These are phyloP conservation scores for Prinia subflava DNA, from an alignment of 2,113 vertebrate genomes.

Conservation along the genomic window DNA sequence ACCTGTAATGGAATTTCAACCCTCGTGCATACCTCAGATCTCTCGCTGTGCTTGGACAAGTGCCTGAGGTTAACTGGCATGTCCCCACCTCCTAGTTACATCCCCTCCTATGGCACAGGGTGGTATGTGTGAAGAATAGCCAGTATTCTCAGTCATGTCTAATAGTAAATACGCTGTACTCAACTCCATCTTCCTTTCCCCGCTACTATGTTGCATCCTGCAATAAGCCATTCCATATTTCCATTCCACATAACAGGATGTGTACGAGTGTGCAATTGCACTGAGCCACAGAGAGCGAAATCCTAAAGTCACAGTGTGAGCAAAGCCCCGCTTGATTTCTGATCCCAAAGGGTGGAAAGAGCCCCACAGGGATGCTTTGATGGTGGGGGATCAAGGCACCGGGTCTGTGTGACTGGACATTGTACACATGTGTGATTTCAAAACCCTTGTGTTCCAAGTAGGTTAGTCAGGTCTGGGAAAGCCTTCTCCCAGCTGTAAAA, in stretches of 20 bases:
- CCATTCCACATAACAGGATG: background rate
- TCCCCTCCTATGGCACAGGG: background rate
- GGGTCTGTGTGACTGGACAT: accelerated
- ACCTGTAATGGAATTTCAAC: slow-evolving; percentile 75
- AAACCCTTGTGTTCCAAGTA: background rate
- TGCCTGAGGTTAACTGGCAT: slow-evolving; percentile 64
- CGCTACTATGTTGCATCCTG: background rate
- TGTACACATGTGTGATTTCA: background rate
- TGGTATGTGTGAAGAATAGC: background rate
- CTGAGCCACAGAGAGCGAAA: background rate
- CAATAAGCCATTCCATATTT: background rate
- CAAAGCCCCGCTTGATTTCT: background rate
- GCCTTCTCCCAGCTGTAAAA: background rate
- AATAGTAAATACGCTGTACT: background rate
- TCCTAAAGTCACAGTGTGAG: background rate
- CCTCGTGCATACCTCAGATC: slow-evolving; percentile 53
- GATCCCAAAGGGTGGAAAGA: background rate
- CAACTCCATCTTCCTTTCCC: background rate
- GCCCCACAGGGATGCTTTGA: background rate
- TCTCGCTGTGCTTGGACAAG: slow-evolving; percentile 39
- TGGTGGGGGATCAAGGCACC: background rate
- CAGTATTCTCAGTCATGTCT: background rate
- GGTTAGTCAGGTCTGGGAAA: background rate
- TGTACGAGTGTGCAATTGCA: accelerated
- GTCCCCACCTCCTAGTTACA: background rate